These are phyloP conservation scores for Scaptomyza montana DNA, from an alignment of 1,140 invertebrate species.

Conservation along the genomic window DNA sequence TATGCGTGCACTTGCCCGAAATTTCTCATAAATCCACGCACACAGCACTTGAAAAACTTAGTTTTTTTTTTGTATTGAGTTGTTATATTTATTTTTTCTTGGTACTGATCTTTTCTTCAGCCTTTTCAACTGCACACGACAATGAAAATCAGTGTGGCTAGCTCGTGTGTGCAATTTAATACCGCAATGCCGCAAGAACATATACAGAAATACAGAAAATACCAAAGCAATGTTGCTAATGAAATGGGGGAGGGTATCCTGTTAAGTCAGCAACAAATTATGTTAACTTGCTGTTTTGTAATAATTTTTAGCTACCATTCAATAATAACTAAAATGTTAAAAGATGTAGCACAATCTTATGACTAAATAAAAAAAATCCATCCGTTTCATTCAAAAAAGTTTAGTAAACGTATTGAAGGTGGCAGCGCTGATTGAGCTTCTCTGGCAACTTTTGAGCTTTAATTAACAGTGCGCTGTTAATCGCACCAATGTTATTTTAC, in stretches of 20 bases:
- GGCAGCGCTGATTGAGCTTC: slow-evolving; percentile 10
- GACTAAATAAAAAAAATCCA: too few species aligned
- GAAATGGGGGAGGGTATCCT: slow-evolving; percentile 5
- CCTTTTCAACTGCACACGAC: slow-evolving; percentile 62
- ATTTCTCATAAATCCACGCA: slow-evolving; percentile 54
- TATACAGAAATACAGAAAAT: slow-evolving; percentile 24
- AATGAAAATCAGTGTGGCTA: slow-evolving; percentile 51
- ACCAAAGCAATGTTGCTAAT: background rate
- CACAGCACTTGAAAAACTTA: slow-evolving; percentile 54
- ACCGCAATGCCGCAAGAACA: slow-evolving; percentile 29
- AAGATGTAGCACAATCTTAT: background rate
- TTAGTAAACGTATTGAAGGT: background rate
- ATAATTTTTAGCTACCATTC: background rate
- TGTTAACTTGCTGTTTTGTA: background rate
- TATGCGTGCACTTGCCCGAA: slow-evolving; percentile 52
- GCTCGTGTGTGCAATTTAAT: slow-evolving; percentile 13
- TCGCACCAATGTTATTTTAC: slow-evolving; percentile 5
- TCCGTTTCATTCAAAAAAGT: too few species aligned
- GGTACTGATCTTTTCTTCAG: slow-evolving; percentile 60
- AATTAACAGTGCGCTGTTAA: slow-evolving; percentile 20
- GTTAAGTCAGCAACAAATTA: slow-evolving; percentile 1
- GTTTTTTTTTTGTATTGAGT: slow-evolving; percentile 30
- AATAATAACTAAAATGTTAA: background rate
- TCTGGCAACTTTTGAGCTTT: slow-evolving; percentile 23
- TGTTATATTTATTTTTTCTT: slow-evolving; percentile 65